These are phyloP conservation scores for Lepidocyrtinus sp. DNA, from an alignment of 2,888 invertebrate genomes.

Conservation along the genomic window DNA sequence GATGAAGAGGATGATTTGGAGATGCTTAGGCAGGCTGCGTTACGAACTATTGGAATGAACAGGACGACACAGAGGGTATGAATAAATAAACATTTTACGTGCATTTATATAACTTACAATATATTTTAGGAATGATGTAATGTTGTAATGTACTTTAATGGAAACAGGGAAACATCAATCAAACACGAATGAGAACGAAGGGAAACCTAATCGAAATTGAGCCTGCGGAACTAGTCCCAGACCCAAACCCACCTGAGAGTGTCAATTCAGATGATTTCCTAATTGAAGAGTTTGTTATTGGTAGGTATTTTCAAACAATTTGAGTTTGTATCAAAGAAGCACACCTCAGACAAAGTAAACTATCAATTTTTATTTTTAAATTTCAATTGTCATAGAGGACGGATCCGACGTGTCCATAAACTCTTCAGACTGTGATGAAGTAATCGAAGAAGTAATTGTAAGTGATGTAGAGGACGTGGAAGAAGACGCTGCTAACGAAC, in stretches of 20 bases:
- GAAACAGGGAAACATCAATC: constrained; percentile 14
- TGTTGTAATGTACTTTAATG: no score
- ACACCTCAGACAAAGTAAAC: no score
- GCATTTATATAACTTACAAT: no score
- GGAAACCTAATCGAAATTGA: constrained; percentile 52
- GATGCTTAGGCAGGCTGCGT: constrained; percentile 61
- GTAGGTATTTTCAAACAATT: no score
- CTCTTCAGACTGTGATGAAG: constrained; percentile 66
- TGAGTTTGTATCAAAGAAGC: no score
- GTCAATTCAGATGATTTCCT: constrained; percentile 35
- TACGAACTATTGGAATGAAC: constrained; percentile 60
- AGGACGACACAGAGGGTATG: constrained; percentile 39
- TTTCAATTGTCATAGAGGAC: no score
- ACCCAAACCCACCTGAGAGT: neutral
- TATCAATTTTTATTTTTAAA: constrained; percentile 27
- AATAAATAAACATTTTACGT: neutral
- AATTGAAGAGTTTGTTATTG: constrained; percentile 62
- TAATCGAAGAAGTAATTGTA: constrained; percentile 66
- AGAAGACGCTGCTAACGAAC: neutral
- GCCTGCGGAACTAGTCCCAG: constrained; percentile 21
- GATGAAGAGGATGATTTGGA: constrained; percentile 65
- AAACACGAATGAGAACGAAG: constrained; percentile 38
- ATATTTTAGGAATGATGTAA: no score
- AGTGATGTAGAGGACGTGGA: constrained; percentile 41
- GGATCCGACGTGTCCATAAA: constrained; percentile 57